Evolutionary conservation across 2,797 vertebrate species (phyloP).

Genomic region (Otus scops): DNA sequence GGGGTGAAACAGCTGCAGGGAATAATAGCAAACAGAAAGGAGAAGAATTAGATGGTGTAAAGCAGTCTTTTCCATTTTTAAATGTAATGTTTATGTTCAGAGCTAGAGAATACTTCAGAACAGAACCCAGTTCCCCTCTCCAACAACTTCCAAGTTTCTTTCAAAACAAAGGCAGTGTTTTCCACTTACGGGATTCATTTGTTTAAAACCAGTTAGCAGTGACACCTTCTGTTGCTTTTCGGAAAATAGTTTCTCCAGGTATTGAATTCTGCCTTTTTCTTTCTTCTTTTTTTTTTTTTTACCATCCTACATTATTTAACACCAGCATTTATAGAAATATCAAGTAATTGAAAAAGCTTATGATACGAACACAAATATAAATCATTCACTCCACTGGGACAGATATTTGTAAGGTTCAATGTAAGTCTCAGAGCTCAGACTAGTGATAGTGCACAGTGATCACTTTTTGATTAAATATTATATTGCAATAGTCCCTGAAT

Average conservation of each 20-base stretch:
- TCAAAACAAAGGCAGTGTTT: slow-evolving; percentile 31
- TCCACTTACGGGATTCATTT: neutral
- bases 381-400: neutral
- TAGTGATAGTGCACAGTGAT: neutral
- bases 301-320: neutral
- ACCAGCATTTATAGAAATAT: neutral
- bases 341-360: neutral
- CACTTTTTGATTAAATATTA: neutral
- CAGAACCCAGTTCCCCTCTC: neutral
- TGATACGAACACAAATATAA: neutral
- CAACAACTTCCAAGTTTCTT: slow-evolving; percentile 3
- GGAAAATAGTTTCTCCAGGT: slow-evolving; percentile 47
- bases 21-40: neutral
- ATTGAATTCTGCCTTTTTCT: neutral
- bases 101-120: neutral
- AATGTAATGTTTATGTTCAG: neutral
- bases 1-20: slow-evolving; percentile 13
- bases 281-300: neutral
- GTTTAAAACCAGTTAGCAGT: slow-evolving; percentile 60
- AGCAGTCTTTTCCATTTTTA: neutral
- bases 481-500: neutral
- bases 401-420: neutral
- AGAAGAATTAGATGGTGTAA: slow-evolving; percentile 3
- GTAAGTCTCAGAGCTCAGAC: neutral
- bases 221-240: slow-evolving; percentile 69